A percentile compares a stretch with the other conserved stretches of the same genome.
Evolutionary conservation across 1,140 invertebrate species (phyloP).

Genomic region (Cydia pomonella): DNA sequence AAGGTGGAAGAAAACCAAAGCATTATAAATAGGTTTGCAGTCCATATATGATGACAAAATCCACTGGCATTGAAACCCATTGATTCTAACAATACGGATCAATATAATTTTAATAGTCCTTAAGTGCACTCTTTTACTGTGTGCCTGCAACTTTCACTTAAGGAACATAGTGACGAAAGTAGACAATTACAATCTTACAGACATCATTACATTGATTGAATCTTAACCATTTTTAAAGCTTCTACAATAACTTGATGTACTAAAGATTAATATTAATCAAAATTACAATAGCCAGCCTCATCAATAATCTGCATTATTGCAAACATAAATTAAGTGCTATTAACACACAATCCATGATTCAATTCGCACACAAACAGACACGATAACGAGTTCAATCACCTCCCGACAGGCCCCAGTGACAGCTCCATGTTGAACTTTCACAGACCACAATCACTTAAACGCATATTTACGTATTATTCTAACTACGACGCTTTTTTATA

Average conservation of each 20-base stretch:
- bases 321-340: neutral
- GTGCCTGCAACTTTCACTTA: no score
- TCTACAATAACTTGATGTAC: neutral
- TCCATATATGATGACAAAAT: no score
- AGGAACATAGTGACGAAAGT: no score
- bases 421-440: constrained; percentile 24
- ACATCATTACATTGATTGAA: neutral
- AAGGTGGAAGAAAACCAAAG: no score
- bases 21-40: no score
- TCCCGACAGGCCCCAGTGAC: constrained; percentile 17
- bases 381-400: constrained; percentile 27
- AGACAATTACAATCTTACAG: no score
- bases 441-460: constrained; percentile 6
- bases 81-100: no score
- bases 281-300: neutral
- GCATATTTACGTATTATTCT: neutral
- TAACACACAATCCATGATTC: constrained; percentile 9
- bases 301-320: neutral
- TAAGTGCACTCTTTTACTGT: no score
- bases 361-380: constrained; percentile 16
- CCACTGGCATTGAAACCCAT: no score
- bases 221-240: neutral
- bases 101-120: no score
- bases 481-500: constrained; percentile 1
- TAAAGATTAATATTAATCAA: neutral